Evolutionary conservation across 2,888 invertebrate genomes (phyloP).

Genomic region (Arenicola marina): DNA sequence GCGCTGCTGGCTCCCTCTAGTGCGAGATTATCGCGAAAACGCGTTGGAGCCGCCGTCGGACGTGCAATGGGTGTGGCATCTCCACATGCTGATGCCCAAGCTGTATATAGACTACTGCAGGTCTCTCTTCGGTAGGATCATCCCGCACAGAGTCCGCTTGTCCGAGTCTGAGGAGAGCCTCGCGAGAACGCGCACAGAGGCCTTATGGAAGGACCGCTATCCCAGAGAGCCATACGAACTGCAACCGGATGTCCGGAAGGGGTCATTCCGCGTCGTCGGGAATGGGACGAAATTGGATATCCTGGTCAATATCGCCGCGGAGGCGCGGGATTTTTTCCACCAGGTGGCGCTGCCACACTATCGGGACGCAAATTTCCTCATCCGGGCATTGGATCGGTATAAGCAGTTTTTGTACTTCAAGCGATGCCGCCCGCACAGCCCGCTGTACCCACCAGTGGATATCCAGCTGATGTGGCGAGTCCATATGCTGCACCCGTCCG

Average conservation of each 20-base stretch:
- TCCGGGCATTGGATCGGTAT: constrained; percentile 27
- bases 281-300: constrained; percentile 10
- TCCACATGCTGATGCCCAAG: constrained; percentile 56
- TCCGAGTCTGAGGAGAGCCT: constrained; percentile 8
- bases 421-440: neutral
- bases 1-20: constrained; percentile 63
- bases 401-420: constrained; percentile 20
- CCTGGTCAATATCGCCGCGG: constrained; percentile 9
- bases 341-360: constrained; percentile 33
- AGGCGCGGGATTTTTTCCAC: constrained; percentile 23
- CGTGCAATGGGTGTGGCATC: constrained; percentile 65
- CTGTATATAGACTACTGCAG: constrained; percentile 40
- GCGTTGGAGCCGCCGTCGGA: constrained; percentile 63
- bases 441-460: constrained; percentile 17
- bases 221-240: constrained; percentile 25
- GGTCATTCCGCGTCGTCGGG: neutral
- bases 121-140: constrained; percentile 14
- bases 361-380: constrained; percentile 27
- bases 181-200: constrained; percentile 11
- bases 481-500: constrained; percentile 26
- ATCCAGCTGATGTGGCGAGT: constrained; percentile 26
- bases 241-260: constrained; percentile 1
- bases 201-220: constrained; percentile 23
- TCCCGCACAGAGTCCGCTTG: constrained; percentile 20
- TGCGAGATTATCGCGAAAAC: constrained; percentile 39